Evolutionary conservation across 2,888 invertebrate genomes (phyloP), one percentile per base, ranked within the genome.

Genomic region (Xanthia icteritia): DNA sequence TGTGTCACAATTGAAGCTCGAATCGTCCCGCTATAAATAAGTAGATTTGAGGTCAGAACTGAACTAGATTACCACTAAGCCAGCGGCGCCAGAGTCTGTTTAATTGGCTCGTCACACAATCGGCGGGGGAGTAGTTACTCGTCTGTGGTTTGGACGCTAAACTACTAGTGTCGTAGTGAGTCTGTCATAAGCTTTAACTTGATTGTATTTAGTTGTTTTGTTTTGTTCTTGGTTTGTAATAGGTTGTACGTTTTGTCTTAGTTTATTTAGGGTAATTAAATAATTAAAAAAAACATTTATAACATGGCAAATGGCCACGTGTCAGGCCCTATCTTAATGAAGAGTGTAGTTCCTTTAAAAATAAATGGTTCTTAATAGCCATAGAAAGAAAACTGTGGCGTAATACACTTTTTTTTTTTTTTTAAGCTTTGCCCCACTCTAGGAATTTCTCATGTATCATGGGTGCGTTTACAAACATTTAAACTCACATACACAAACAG

Each of bases 111-210:
- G 48, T 70, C 77, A 69, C 31, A 81, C 65, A 69, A 56, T 58
- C 66, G 56, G 39, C 48, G 17, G 15, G 78, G 69, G 82, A 82
- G 13, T 82, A 70, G 69, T 76, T 82, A 76, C 69, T 82, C n/a
- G 77, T 70, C 63, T 70, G 80, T 70, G 70, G 82, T 82, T 73
- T 45, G 11, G 23, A 1, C 17, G 42, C 17, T 51, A 27, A 76
- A 58, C 66, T 82, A 48, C 56, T 54, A 27, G 23, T 61, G 64
- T 54, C 15, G 45, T 17, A 42, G 39, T 48, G 31, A 51, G 20
- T 54, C 65, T 70, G 60, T 66, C 42, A 61, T 56, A 31, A 39
- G 31, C 5, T 64, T 27, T 42, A 39, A 48, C 23, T 27, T 48
- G 45, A 39, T 66, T 31, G 39, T 8, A 27, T 70, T 60, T 60